These are phyloP conservation scores for Thaumetopoea pityocampa DNA, from an alignment of 1,140 invertebrate species.

Conservation along the genomic window DNA sequence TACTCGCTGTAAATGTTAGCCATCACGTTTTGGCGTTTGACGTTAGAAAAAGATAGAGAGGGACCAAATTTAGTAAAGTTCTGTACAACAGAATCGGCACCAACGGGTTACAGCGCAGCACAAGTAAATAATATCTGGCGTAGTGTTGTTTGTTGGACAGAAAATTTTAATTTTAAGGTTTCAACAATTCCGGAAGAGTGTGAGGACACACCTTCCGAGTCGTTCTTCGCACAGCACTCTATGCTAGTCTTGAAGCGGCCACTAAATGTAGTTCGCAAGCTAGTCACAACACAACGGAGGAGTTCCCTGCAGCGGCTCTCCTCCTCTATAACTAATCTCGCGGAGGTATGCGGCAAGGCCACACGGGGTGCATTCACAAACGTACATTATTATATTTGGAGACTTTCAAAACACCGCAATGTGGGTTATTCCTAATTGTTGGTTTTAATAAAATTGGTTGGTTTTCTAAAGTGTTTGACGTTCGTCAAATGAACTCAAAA, in stretches of 20 bases:
- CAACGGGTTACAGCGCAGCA: too few relatives aligned
- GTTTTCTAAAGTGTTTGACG: too few relatives aligned
- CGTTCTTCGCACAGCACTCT: conserved; percentile 49
- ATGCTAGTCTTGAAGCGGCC: conserved; percentile 57
- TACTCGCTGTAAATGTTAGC: too few relatives aligned
- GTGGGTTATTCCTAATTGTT: not conserved
- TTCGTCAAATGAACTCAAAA: too few relatives aligned
- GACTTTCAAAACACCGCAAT: not conserved
- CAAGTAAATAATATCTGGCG: conserved; percentile 4
- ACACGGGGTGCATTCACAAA: conserved; percentile 53
- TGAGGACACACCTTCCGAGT: conserved; percentile 47
- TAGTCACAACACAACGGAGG: conserved; percentile 65
- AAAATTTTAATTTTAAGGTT: conserved; percentile 51
- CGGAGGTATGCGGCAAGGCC: conserved; percentile 57
- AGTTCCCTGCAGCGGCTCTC: conserved; percentile 63
- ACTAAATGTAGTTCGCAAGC: conserved; percentile 66
- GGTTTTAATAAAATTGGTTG: too few relatives aligned
- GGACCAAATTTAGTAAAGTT: too few relatives aligned
- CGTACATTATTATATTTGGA: not conserved
- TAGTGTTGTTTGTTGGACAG: conserved; percentile 10
- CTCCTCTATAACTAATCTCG: conserved; percentile 66
- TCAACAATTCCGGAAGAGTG: conserved; percentile 55
- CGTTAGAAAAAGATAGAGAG: too few relatives aligned
- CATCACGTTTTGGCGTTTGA: too few relatives aligned
- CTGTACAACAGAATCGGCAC: too few relatives aligned